Evolutionary conservation across 2,113 vertebrate genomes (phyloP).

Genomic region (Psilopsiagon aymara): DNA sequence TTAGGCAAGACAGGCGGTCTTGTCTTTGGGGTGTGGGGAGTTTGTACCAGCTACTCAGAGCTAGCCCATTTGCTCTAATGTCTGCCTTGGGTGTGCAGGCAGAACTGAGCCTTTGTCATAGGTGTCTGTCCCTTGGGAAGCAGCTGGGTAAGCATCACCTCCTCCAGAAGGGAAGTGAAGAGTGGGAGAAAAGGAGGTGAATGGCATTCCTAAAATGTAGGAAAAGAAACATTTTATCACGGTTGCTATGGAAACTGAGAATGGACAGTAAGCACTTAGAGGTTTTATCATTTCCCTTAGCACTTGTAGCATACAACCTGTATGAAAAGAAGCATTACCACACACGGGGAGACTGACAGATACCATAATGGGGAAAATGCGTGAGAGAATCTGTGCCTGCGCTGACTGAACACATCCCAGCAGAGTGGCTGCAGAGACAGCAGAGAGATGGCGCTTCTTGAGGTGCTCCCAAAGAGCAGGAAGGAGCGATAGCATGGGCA

Average conservation of each 20-base stretch:
- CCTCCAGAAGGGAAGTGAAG: not conserved
- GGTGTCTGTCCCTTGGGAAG: not conserved
- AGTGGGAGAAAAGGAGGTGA: slow-evolving; percentile 8
- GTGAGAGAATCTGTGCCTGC: not conserved
- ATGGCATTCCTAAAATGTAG: slow-evolving; percentile 33
- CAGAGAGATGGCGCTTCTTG: not conserved
- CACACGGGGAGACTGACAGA: not conserved
- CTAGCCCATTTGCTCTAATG: not conserved
- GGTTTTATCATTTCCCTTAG: slow-evolving; percentile 23
- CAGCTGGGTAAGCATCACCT: not conserved
- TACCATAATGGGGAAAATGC: not conserved
- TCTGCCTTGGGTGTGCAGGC: not conserved
- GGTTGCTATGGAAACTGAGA: slow-evolving; percentile 45
- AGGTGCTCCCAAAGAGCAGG: not conserved
- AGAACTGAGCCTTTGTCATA: not conserved
- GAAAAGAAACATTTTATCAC: slow-evolving; percentile 13
- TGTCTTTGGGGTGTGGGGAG: not conserved
- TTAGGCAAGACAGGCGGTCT: not conserved
- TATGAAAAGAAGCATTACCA: not conserved
- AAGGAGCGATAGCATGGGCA: not conserved
- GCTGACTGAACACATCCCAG: not conserved
- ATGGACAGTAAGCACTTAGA: slow-evolving; percentile 50
- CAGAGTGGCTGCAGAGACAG: not conserved
- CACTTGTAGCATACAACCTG: not conserved
- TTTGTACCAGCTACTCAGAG: not conserved